phyloP scores from a whole-genome alignment of 2,888 invertebrate genomes.

The Galerucella pusilla region DNA sequence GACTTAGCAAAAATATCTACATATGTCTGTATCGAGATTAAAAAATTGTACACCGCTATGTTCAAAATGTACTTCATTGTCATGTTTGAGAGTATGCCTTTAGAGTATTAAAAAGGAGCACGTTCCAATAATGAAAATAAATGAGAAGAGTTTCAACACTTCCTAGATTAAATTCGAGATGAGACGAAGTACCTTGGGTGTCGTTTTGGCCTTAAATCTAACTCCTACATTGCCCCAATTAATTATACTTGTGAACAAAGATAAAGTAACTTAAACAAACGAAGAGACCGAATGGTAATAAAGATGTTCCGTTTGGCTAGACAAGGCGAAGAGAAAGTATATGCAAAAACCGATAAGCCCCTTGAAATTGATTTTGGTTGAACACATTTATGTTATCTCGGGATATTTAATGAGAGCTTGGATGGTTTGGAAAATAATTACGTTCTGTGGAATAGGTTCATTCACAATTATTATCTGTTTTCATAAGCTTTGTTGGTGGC shows the following conservation, averaged over 20 bases:
- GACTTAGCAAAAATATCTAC: too few relatives aligned
- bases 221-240: conserved; percentile 37
- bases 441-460: too few relatives aligned
- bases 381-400: neutral
- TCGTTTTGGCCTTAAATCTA: conserved; percentile 34
- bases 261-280: conserved; percentile 35
- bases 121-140: conserved; percentile 31
- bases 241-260: conserved; percentile 34
- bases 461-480: too few relatives aligned
- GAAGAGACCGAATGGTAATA: conserved; percentile 31
- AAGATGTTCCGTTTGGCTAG: conserved; percentile 20
- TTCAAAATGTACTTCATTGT: conserved; percentile 7
- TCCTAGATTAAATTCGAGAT: conserved; percentile 33
- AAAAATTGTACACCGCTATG: neutral
- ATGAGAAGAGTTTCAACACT: conserved; percentile 31
- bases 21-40: neutral
- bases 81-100: conserved; percentile 28
- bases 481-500: too few relatives aligned
- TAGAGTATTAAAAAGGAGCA: conserved; percentile 20
- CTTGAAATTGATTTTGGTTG: neutral
- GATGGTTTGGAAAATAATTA: too few relatives aligned
- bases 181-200: conserved; percentile 34
- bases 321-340: conserved; percentile 1
- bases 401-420: neutral
- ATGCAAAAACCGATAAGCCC: conserved; percentile 1